Percentiles rank a stretch among this genome's conserved stretches.
Evolutionary conservation across 2,113 vertebrate genomes (phyloP).

Genomic region (Malaclemys terrapin): DNA sequence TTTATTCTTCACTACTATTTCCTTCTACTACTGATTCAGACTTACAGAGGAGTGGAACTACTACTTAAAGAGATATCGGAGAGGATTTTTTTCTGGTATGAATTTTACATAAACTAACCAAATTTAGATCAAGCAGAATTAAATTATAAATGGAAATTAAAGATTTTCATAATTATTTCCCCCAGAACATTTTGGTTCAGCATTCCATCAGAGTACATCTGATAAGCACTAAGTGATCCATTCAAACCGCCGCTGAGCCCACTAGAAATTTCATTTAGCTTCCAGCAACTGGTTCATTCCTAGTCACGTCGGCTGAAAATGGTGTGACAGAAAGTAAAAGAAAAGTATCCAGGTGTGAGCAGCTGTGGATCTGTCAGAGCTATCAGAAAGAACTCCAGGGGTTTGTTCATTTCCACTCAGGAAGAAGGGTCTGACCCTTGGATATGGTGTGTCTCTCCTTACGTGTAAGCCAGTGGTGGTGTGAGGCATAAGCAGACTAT

Average conservation of each 20-base stretch:
- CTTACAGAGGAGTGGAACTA: not conserved
- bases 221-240: conserved; percentile 41
- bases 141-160: conserved; percentile 66
- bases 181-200: conserved; percentile 19
- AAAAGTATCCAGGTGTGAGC: not conserved
- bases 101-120: conserved; percentile 62
- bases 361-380: not conserved
- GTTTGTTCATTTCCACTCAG: conserved; percentile 27
- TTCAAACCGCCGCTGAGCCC: conserved; percentile 44
- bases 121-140: conserved; percentile 66
- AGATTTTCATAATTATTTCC: conserved; percentile 57
- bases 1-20: conserved; percentile 47
- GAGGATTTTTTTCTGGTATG: conserved; percentile 45
- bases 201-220: not conserved
- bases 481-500: not conserved
- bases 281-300: not conserved
- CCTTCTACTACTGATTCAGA: conserved; percentile 7
- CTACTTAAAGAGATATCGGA: conserved; percentile 38
- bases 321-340: not conserved
- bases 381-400: not conserved
- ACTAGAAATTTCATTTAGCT: conserved; percentile 42
- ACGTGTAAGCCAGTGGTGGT: not conserved
- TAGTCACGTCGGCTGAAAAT: conserved; percentile 8
- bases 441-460: not conserved
- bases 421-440: not conserved